Evolutionary conservation across 1,140 invertebrate species (phyloP).

Genomic region (Subanguina moxae): DNA sequence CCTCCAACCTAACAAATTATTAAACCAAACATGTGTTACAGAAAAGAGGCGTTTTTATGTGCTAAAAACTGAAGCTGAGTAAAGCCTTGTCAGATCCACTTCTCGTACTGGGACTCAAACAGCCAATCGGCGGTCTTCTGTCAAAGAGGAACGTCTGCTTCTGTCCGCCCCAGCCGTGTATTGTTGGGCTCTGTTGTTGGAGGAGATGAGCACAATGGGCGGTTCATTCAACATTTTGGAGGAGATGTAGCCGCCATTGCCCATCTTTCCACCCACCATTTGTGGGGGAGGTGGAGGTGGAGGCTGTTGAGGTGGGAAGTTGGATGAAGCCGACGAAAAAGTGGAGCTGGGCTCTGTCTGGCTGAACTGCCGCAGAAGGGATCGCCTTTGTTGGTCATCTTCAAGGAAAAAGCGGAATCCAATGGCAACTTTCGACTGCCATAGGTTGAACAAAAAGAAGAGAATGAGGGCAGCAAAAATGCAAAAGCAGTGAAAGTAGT

Average conservation of each 20-base stretch:
- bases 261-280: neutral
- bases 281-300: neutral
- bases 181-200: neutral
- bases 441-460: conserved; percentile 39
- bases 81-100: too few species aligned
- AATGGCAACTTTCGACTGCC: conserved; percentile 36
- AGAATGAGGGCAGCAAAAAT: conserved; percentile 24
- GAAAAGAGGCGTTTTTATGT: neutral
- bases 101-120: too few species aligned
- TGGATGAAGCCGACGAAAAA: neutral
- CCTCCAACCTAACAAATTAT: neutral
- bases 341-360: neutral
- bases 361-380: neutral
- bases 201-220: conserved; percentile 9
- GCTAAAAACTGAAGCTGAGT: too few species aligned
- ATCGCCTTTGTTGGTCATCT: conserved; percentile 5
- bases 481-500: conserved; percentile 40
- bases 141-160: conserved; percentile 16
- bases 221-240: conserved; percentile 15
- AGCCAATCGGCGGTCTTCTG: conserved; percentile 9
- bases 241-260: neutral
- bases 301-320: neutral
- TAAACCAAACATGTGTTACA: neutral
- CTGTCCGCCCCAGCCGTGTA: conserved; percentile 7
- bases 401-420: conserved; percentile 28